Conservation (phyloP, 2,113 vertebrate genomes). For the Alces alces region DNA sequence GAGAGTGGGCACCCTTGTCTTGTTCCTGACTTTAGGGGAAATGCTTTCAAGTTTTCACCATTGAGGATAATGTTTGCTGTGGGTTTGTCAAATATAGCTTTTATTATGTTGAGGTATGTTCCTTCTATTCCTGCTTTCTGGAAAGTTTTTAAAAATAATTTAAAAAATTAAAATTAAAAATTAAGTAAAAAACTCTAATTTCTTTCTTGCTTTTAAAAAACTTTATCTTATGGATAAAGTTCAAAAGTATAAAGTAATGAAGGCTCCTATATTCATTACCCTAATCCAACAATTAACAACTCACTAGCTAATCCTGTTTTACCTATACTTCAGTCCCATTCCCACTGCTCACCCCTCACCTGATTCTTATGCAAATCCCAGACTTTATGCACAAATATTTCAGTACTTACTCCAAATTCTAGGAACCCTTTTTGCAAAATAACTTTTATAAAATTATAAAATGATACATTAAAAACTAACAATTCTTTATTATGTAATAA, state of each 20-base stretch:
- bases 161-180: neutral
- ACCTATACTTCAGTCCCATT: neutral
- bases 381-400: neutral
- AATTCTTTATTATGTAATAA: conserved; percentile 1
- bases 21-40: no score
- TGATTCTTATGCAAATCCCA: conserved; percentile 35
- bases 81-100: no score
- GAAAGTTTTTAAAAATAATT: neutral
- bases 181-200: neutral
- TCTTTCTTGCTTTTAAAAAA: neutral
- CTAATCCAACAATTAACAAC: neutral
- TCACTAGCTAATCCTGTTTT: neutral
- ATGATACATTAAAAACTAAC: neutral
- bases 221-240: neutral
- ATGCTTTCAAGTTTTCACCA: no score
- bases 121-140: no score
- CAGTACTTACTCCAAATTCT: neutral
- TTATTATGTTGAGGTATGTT: no score
- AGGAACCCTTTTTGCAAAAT: neutral
- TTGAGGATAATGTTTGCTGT: no score
- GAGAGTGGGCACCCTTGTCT: no score
- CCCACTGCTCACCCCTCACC: neutral
- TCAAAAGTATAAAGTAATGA: neutral
- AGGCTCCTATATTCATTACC: neutral
- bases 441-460: neutral